A percentile compares a stretch with the other conserved stretches of the same genome.
These are phyloP conservation scores for Chroicocephalus ridibundus DNA, from an alignment of 2,113 vertebrate genomes.

Conservation along the genomic window DNA sequence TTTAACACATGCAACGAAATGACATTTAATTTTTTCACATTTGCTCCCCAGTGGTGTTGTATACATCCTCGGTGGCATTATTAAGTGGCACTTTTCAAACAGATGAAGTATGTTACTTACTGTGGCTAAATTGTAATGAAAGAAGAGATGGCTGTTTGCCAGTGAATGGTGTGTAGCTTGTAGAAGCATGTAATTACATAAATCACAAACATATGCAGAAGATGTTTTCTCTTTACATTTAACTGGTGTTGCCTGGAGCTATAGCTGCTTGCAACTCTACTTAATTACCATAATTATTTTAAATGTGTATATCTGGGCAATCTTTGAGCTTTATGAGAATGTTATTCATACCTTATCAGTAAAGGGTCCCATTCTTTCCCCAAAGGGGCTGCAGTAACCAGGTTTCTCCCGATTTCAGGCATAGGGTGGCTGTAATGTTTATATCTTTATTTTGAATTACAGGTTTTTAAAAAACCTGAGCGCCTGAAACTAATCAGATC, in stretches of 20 bases:
- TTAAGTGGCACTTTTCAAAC: conserved; percentile 51
- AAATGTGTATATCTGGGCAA: conserved; percentile 69
- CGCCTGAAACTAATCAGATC: conserved; percentile 65
- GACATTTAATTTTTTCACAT: conserved; percentile 42
- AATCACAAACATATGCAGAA: conserved; percentile 74
- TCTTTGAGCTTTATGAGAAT: conserved; percentile 71
- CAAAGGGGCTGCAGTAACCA: conserved; percentile 28
- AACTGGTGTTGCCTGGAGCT: conserved; percentile 67
- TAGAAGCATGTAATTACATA: conserved; percentile 70
- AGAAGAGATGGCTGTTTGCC: conserved; percentile 65
- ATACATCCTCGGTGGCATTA: conserved; percentile 27
- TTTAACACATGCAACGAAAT: conserved; percentile 19
- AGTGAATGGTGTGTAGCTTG: conserved; percentile 63
- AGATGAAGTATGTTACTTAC: conserved; percentile 42
- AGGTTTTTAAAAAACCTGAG: conserved; percentile 23
- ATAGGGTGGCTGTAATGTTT: conserved; percentile 25
- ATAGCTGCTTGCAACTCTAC: conserved; percentile 68
- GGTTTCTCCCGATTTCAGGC: conserved; percentile 42
- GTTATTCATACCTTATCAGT: conserved; percentile 71
- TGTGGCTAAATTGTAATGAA: conserved; percentile 50
- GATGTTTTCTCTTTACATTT: conserved; percentile 70
- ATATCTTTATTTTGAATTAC: conserved; percentile 57
- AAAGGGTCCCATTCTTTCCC: conserved; percentile 49
- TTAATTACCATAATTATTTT: conserved; percentile 75
- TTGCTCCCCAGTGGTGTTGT: not conserved